Percentiles rank a stretch among this genome's conserved stretches.
Conservation (phyloP, 1,140 invertebrate species). For the Drosophila rhopaloa region DNA sequence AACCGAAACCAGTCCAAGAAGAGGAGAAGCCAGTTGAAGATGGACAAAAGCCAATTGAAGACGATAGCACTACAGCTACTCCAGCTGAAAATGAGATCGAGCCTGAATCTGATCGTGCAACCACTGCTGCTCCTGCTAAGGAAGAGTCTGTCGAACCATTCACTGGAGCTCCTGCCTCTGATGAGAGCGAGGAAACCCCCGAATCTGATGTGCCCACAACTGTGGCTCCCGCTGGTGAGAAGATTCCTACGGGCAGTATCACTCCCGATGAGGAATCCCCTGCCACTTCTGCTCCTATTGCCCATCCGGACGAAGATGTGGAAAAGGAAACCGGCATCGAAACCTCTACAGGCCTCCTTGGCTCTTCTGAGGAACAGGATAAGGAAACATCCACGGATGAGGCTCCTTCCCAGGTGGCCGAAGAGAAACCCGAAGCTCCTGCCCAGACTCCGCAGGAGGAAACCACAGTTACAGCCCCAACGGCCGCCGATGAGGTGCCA, state of each 20-base stretch:
- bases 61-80: slow-evolving; percentile 31
- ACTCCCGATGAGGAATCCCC: slow-evolving; percentile 22
- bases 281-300: slow-evolving; percentile 44
- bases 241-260: slow-evolving; percentile 14
- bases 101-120: slow-evolving; percentile 36
- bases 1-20: background rate
- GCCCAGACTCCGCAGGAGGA: slow-evolving; percentile 8
- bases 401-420: slow-evolving; percentile 10
- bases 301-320: slow-evolving; percentile 25
- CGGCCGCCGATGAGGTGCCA: slow-evolving; percentile 9
- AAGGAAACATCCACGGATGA: slow-evolving; percentile 23
- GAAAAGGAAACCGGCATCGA: slow-evolving; percentile 18
- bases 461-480: slow-evolving; percentile 11
- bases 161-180: slow-evolving; percentile 24
- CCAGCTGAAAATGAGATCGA: slow-evolving; percentile 30
- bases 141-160: slow-evolving; percentile 16
- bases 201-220: slow-evolving; percentile 38
- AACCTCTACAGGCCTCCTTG: slow-evolving; percentile 17
- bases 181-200: slow-evolving; percentile 38
- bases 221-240: slow-evolving; percentile 27
- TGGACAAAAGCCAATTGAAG: slow-evolving; percentile 15
- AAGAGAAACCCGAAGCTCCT: slow-evolving; percentile 18
- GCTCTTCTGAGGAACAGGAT: slow-evolving; percentile 20
- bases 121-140: slow-evolving; percentile 29
- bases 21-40: slow-evolving; percentile 8